Percentiles rank a stretch among this genome's conserved stretches.
These are phyloP conservation scores for Branchinecta lynchi DNA, from an alignment of 1,140 invertebrate genomes.

Conservation along the genomic window DNA sequence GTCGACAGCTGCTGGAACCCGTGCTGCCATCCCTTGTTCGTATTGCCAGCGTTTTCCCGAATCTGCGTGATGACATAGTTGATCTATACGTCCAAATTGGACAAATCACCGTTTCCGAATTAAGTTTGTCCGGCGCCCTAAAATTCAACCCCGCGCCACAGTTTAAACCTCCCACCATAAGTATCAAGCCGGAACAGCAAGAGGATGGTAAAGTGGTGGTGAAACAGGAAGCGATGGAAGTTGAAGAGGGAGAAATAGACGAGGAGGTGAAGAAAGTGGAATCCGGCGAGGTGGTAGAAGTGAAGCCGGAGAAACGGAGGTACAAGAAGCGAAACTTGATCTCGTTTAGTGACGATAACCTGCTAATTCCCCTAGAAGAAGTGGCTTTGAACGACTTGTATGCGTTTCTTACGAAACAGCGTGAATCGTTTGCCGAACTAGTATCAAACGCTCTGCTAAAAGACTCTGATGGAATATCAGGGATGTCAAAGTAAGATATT, in stretches of 20 bases:
- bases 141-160: constrained; percentile 4
- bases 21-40: constrained; percentile 65
- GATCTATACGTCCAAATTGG: constrained; percentile 69
- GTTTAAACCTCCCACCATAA: not conserved
- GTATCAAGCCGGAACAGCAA: constrained; percentile 7
- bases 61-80: constrained; percentile 72
- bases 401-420: not conserved
- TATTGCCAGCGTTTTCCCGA: constrained; percentile 81
- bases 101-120: constrained; percentile 65
- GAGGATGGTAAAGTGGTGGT: constrained; percentile 3
- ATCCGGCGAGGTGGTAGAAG: not conserved
- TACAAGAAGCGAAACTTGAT: constrained; percentile 3
- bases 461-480: not conserved
- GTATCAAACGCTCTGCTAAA: not conserved
- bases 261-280: not conserved
- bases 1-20: constrained; percentile 62
- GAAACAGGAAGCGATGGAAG: constrained; percentile 12
- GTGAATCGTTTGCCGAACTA: not conserved
- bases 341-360: not conserved
- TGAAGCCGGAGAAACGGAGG: not conserved
- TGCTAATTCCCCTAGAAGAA: not conserved
- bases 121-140: constrained; percentile 39
- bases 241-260: constrained; percentile 12
- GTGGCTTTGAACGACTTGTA: not conserved
- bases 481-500: too few species aligned